Base-by-base conservation (phyloP, 2,888 invertebrate genomes). In the Drosophila hawaiiensis region DNA sequence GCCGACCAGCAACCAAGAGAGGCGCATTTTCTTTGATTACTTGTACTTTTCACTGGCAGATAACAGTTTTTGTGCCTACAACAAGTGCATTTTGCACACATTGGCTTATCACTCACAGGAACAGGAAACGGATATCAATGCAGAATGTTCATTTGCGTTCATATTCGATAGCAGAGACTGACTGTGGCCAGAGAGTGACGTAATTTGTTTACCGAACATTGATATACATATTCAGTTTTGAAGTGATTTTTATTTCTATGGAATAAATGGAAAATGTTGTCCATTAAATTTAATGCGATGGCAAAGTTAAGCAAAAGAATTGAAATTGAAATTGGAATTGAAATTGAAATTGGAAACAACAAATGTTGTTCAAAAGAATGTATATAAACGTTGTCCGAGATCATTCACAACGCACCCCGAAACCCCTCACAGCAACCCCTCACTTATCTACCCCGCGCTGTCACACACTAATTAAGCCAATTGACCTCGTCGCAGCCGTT, bases 381-480 rank as follows among this genome's bases (percentile, higher is more conserved):
- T 53, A 47, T 53, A 29, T 31, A 39, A 64, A 54, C 29, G 22
- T 25, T 58, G 25, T 22, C 12, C 33, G 28, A 52, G 41, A 37
- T 39, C 43, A 39, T 22, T 43, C 43, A 14, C 43, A 47, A 16
- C 3, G 22, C 22, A 5, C 22, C 43, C 22, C 22, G 14, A 4
- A 35, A 16, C 4, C 22, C 16, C 31, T 22, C 50, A 49, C 54
- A 54, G 3, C 54, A 35, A 35, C 54, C 52, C 43, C 35, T 29
- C n/a, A 41, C 54, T 55, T 28, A 39, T 28, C 67, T 58, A 22
- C 62, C 54, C 63, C 67, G 35, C 12, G 29, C 66, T 80, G 82
- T 84, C 87, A 84, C 84, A 87, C 88, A 89, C 85, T 87, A 87
- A 87, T 87, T 87, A 87, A 87, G 85, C 89, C 87, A 89, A 87